Evolutionary conservation across 2,113 vertebrate genomes (phyloP), one percentile per base, ranked within the genome.

Genomic region (Chlamydotis undulata): DNA sequence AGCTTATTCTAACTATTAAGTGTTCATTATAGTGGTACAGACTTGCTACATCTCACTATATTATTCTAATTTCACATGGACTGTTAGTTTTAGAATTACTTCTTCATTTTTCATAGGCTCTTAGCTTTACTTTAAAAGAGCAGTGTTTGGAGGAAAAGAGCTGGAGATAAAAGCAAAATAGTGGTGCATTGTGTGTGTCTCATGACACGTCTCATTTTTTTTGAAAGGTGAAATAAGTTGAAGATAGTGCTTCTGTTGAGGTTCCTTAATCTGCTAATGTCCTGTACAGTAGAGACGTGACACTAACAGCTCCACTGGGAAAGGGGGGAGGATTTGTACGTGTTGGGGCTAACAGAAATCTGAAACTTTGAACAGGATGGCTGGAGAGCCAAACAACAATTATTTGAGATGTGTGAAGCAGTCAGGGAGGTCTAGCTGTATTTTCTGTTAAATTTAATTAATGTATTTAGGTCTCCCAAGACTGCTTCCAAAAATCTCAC

Each of bases 391-490:
- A 55, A 33, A 21, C 29, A 84, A 57, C 14, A 60, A 22, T 61
- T 59, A 35, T 10, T 28, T 82, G 84, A 77, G 41, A 22, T 61
- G 47, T 29, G 21, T 60, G 59, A 87, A 85, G 89, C 53, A 76
- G 37, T 85, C 61, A 29, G 17, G 60, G 59, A 90, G 37, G 29
- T 76, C 90, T 89, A 89, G 37, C 69, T 68, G 41, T 25, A 11
- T 91, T 91, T 96, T 93, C 77, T 79, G 8, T 70, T 91, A 90
- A 84, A 77, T 89, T 45, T 81, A 83, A 89, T 92, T 61, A 81
- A 92, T 63, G 31, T 89, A 43, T 92, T 89, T 94, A 92, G 61
- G 67, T 93, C 43, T 95, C 69, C 49, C 69, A 83, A 76, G 81
- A 75, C 53, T 70, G 9, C 70, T 92, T 80, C 69, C 41, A 90